These are phyloP conservation scores for Xylota segnis DNA, from an alignment of 2,888 invertebrate genomes.

Conservation along the genomic window DNA sequence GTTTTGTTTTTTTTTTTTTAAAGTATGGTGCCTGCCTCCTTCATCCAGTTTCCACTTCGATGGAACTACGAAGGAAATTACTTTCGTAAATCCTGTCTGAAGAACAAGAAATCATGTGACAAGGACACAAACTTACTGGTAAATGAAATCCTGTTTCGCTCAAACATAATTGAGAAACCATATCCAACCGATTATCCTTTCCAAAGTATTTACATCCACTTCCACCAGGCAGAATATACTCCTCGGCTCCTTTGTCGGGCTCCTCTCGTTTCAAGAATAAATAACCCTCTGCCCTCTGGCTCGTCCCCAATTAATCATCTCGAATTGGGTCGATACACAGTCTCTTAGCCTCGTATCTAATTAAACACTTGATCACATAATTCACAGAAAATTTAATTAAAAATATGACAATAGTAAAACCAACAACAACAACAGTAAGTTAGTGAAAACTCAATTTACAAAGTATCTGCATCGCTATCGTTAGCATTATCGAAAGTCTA, in stretches of 20 bases:
- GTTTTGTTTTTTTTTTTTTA: not conserved
- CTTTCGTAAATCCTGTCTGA: not conserved
- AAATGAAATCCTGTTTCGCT: constrained; percentile 20
- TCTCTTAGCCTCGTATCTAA: constrained; percentile 45
- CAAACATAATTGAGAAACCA: constrained; percentile 34
- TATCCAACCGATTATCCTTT: constrained; percentile 57
- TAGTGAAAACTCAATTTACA: constrained; percentile 7
- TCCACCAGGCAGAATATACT: not conserved
- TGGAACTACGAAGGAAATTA: not conserved
- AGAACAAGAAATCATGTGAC: not conserved
- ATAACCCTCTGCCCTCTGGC: constrained; percentile 10
- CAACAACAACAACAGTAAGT: not conserved
- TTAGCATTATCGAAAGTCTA: constrained; percentile 27
- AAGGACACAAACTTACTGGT: constrained; percentile 11
- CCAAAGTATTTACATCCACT: constrained; percentile 23
- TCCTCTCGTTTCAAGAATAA: constrained; percentile 21
- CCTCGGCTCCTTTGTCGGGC: not conserved
- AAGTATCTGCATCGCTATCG: constrained; percentile 24
- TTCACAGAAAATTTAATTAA: constrained; percentile 52
- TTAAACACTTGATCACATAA: constrained; percentile 56
- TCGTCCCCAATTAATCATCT: constrained; percentile 41
- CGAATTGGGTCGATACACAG: constrained; percentile 48
- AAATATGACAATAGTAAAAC: constrained; percentile 3
- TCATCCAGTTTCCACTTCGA: not conserved
- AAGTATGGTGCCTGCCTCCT: no score